Evolutionary conservation across 2,113 vertebrate species (phyloP).

Genomic region (rabbit (Oryctolagus cuniculus)): DNA sequence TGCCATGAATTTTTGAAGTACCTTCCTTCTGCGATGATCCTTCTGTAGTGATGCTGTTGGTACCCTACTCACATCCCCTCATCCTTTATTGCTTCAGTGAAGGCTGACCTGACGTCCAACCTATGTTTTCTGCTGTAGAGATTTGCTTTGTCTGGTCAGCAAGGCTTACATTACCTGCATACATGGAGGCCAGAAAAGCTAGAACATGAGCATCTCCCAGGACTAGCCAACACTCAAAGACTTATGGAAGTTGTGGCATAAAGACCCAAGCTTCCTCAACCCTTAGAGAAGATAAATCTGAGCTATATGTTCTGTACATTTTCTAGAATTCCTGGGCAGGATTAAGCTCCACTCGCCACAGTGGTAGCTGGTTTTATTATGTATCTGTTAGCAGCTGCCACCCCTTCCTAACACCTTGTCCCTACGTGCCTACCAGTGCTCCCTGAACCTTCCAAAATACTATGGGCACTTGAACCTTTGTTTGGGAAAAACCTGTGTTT

Average conservation of each 20-base stretch:
- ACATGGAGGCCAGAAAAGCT: background rate
- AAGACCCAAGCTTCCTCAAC: background rate
- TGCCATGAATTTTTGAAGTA: too few species aligned
- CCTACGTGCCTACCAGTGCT: background rate
- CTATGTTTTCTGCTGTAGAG: background rate
- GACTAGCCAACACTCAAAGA: background rate
- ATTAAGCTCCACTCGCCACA: background rate
- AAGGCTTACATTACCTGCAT: background rate
- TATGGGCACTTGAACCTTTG: background rate
- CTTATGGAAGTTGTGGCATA: background rate
- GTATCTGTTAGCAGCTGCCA: background rate
- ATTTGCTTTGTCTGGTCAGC: conserved; percentile 6
- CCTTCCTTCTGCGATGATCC: background rate
- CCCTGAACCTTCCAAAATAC: background rate
- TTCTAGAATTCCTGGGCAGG: background rate
- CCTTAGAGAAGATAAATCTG: background rate
- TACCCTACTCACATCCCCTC: background rate
- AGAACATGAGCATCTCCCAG: background rate
- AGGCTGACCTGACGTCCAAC: background rate
- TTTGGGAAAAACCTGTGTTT: background rate
- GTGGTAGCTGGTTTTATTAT: background rate
- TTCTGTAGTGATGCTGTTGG: background rate
- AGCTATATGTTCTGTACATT: background rate
- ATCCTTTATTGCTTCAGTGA: background rate
- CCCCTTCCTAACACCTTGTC: background rate